Conservation (phyloP, 2,113 vertebrate genomes). For the Nerophis ophidion region DNA sequence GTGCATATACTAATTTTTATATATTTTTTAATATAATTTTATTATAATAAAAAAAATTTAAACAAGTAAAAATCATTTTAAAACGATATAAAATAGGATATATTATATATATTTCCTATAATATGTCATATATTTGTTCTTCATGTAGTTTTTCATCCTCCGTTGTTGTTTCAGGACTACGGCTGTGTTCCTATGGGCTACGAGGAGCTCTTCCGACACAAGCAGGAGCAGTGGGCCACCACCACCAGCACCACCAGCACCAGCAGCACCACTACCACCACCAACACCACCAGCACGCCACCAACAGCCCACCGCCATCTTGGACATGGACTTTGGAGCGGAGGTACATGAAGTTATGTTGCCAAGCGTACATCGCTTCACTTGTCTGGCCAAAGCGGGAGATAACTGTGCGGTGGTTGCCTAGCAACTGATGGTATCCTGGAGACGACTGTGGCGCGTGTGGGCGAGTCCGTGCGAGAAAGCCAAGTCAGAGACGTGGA, state of each 20-base stretch:
- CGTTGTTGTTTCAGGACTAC: constrained; percentile 74
- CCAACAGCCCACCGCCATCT: constrained; percentile 84
- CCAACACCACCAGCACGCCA: constrained; percentile 59
- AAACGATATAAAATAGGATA: too few species aligned
- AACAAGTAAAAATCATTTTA: too few species aligned
- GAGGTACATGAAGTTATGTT: constrained; percentile 70
- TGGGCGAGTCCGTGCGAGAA: constrained; percentile 11
- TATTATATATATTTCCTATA: too few species aligned
- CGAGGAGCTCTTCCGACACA: constrained; percentile 85
- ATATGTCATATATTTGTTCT: too few species aligned
- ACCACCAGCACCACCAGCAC: too few species aligned
- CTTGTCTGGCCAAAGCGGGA: constrained; percentile 30
- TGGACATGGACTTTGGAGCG: constrained; percentile 83
- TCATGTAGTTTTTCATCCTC: too few species aligned
- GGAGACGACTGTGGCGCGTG: constrained; percentile 34
- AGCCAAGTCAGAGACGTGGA: constrained; percentile 28
- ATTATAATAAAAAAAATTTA: too few species aligned
- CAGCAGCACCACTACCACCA: constrained; percentile 77
- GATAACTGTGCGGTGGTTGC: constrained; percentile 56
- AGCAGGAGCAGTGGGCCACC: constrained; percentile 92
- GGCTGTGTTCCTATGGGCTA: constrained; percentile 83
- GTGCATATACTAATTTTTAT: too few species aligned
- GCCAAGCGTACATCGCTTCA: too few species aligned
- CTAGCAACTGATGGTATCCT: constrained; percentile 64
- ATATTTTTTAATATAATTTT: too few species aligned